Conservation (phyloP, 1,140 invertebrate genomes). For the Caerostris extrusa region DNA sequence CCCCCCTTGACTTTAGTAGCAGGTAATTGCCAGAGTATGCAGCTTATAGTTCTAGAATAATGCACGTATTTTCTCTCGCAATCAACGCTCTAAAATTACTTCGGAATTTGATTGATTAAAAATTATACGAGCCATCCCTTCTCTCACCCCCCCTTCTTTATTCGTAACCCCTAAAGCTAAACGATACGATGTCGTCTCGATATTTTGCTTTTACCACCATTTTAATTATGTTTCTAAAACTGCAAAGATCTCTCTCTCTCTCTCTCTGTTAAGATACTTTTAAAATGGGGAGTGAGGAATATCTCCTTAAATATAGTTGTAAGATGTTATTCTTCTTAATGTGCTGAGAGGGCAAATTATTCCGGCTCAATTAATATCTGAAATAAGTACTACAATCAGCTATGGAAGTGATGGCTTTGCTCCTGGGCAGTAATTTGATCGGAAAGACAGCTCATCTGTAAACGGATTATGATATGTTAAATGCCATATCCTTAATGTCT, state of each 20-base stretch:
- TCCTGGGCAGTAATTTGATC: neutral
- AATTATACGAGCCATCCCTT: conserved; percentile 20
- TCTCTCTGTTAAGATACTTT: neutral
- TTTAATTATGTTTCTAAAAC: conserved; percentile 43
- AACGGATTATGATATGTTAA: neutral
- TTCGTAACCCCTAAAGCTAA: conserved; percentile 46
- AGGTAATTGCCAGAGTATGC: conserved; percentile 46
- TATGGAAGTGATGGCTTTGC: neutral
- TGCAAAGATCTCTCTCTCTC: neutral
- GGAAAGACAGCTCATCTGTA: neutral
- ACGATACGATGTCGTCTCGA: neutral
- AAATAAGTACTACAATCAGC: conserved; percentile 18
- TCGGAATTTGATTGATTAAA: conserved; percentile 70
- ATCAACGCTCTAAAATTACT: conserved; percentile 63
- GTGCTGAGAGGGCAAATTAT: neutral
- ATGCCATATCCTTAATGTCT: neutral
- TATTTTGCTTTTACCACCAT: conserved; percentile 13
- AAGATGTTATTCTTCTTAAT: neutral
- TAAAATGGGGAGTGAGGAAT: neutral
- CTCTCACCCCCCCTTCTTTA: too few relatives aligned
- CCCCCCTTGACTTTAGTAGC: neutral
- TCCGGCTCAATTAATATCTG: conserved; percentile 23
- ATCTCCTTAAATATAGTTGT: conserved; percentile 14
- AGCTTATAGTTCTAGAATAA: conserved; percentile 23
- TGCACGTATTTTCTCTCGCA: conserved; percentile 6